Evolutionary conservation across 2,113 vertebrate genomes (phyloP).

Genomic region (Echinops telfairi): DNA sequence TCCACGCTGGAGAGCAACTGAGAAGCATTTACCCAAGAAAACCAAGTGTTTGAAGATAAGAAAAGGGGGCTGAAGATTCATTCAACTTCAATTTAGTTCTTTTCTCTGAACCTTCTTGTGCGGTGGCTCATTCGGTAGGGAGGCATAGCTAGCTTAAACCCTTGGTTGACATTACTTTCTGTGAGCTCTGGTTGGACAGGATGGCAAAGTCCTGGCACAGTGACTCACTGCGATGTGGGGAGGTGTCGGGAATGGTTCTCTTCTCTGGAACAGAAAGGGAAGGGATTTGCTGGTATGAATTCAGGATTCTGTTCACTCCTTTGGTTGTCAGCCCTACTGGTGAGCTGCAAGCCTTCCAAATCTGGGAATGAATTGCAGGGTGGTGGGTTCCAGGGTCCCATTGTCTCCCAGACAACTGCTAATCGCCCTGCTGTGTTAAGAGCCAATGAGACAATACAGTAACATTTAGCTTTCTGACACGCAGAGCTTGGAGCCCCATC

Average conservation of each 20-base stretch:
- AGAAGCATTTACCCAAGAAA: conserved; percentile 79
- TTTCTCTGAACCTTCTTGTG: conserved; percentile 55
- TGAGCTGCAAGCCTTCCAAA: conserved; percentile 58
- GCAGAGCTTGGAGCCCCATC: conserved; percentile 62
- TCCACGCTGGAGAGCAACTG: conserved; percentile 77
- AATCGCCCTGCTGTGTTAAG: conserved; percentile 52
- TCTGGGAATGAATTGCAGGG: conserved; percentile 68
- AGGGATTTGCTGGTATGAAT: conserved; percentile 15
- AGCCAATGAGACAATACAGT: conserved; percentile 30
- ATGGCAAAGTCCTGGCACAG: neutral
- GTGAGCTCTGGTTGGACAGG: neutral
- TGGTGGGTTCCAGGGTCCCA: conserved; percentile 50
- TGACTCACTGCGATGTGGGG: conserved; percentile 7
- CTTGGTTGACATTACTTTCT: neutral
- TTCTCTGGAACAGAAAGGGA: neutral
- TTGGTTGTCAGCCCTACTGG: conserved; percentile 27
- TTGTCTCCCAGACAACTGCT: conserved; percentile 72
- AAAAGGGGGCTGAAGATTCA: neutral
- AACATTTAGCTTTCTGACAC: conserved; percentile 75
- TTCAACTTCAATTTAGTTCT: neutral
- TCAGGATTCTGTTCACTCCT: conserved; percentile 31
- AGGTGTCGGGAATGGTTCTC: neutral
- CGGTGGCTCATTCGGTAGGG: conserved; percentile 11
- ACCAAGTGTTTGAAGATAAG: conserved; percentile 74
- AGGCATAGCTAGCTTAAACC: neutral